Conservation (phyloP, 2,888 invertebrate genomes). For the Ypsolopha scabrella region DNA sequence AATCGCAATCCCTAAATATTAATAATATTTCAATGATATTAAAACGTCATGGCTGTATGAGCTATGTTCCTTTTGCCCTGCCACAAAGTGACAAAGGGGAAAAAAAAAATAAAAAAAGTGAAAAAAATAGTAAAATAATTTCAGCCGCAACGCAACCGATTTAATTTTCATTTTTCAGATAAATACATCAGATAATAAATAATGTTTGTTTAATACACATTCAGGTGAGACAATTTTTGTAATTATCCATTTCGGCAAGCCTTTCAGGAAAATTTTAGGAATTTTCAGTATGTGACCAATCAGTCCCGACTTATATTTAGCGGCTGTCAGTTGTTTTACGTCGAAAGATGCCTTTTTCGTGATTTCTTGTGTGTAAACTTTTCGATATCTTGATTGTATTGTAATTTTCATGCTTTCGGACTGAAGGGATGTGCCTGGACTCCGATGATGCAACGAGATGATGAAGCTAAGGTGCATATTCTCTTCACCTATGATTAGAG, state of each 20-base stretch:
- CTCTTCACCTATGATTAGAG: conserved; percentile 10
- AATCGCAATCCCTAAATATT: too few species aligned
- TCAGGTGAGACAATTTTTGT: conserved; percentile 31
- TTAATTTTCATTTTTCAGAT: background rate
- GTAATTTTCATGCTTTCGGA: conserved; percentile 45
- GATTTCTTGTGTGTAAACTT: conserved; percentile 23
- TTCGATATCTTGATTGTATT: conserved; percentile 15
- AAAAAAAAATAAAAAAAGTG: background rate
- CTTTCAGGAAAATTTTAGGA: background rate
- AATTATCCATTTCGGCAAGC: too few species aligned
- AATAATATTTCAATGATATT: too few species aligned
- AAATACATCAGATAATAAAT: conserved; percentile 6
- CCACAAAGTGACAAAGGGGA: too few species aligned
- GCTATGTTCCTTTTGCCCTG: too few species aligned
- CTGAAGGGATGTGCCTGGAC: conserved; percentile 47
- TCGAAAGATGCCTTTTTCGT: conserved; percentile 30
- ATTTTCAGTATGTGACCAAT: conserved; percentile 5
- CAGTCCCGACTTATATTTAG: conserved; percentile 45
- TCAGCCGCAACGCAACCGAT: background rate
- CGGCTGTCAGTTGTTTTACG: conserved; percentile 70
- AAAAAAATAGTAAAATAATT: background rate
- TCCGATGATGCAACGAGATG: conserved; percentile 66
- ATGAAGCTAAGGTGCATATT: conserved; percentile 62
- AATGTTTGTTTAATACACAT: conserved; percentile 33
- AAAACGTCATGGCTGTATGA: too few species aligned